Evolutionary conservation across 1,140 invertebrate species (phyloP).

Genomic region (Penaeus vannamei): DNA sequence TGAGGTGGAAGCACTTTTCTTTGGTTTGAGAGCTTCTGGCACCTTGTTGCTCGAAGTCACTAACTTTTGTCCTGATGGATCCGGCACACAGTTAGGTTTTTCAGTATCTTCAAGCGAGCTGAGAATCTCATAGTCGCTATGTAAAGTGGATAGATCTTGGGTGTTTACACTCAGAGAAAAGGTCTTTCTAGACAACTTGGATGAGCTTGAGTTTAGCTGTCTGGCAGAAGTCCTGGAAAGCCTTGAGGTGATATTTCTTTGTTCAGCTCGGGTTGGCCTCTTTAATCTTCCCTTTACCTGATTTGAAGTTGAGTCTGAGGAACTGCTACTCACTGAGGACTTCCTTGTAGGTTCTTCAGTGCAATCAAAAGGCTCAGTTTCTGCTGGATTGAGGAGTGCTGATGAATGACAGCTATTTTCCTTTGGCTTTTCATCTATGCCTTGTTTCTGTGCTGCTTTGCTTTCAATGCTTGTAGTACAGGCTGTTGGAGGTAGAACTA

Average conservation of each 20-base stretch:
- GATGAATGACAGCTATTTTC: neutral
- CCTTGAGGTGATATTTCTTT: neutral
- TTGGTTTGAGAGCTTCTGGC: neutral
- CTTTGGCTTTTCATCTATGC: neutral
- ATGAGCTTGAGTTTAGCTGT: neutral
- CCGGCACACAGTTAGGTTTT: neutral
- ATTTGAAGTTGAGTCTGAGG: too few species aligned
- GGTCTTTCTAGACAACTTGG: slow-evolving; percentile 24
- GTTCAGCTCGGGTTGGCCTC: neutral
- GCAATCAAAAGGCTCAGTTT: slow-evolving; percentile 8
- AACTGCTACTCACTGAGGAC: too few species aligned
- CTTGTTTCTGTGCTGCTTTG: neutral
- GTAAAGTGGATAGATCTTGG: slow-evolving; percentile 1
- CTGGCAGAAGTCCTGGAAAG: neutral
- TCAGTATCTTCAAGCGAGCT: too few species aligned
- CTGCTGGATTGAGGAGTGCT: neutral
- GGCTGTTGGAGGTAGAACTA: too few species aligned
- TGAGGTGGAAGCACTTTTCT: neutral
- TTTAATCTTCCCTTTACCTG: too few species aligned
- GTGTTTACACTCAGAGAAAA: slow-evolving; percentile 32
- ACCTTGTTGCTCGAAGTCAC: neutral
- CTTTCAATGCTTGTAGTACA: neutral
- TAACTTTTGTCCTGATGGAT: neutral
- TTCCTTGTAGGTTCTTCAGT: neutral
- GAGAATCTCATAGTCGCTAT: neutral